Conservation (phyloP, 1,140 invertebrate species). For the Palaemon carinicauda region DNA sequence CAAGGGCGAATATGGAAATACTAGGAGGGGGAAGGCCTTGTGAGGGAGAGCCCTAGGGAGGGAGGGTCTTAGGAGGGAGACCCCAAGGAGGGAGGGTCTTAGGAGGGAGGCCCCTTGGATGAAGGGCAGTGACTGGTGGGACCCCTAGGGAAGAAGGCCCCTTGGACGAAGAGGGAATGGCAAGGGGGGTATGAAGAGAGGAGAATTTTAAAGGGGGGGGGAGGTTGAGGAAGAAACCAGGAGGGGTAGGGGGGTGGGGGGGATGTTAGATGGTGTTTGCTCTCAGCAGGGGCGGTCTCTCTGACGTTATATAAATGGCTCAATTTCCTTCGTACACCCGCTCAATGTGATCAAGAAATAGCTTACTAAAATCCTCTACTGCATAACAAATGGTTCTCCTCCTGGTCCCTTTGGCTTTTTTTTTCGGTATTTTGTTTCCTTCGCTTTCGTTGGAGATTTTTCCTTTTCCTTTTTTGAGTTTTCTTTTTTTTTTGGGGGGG, state of each 20-base stretch:
- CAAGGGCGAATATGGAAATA: background rate
- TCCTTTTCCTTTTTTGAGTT: no score
- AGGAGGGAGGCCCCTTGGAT: no score
- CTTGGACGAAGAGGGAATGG: no score
- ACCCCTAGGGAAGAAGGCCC: no score
- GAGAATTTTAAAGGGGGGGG: no score
- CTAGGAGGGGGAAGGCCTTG: no score
- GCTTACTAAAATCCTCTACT: constrained; percentile 26
- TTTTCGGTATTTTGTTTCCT: background rate
- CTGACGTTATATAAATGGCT: constrained; percentile 41
- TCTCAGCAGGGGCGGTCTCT: constrained; percentile 15
- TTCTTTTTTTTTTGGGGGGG: no score
- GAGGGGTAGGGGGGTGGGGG: background rate
- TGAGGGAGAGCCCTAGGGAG: background rate
- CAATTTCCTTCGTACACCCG: constrained; percentile 47
- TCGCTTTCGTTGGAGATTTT: background rate
- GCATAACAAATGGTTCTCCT: constrained; percentile 44
- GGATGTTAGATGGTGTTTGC: constrained; percentile 23
- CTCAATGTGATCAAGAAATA: constrained; percentile 51
- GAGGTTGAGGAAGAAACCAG: background rate
- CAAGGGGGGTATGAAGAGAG: background rate
- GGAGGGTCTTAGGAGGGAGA: background rate
- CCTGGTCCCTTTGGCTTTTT: background rate
- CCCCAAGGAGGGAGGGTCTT: no score
- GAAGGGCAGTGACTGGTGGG: no score